Evolutionary conservation across 2,797 vertebrate genomes (phyloP), one percentile per base, ranked within the genome.

Genomic region (Glyptemys insculpta): DNA sequence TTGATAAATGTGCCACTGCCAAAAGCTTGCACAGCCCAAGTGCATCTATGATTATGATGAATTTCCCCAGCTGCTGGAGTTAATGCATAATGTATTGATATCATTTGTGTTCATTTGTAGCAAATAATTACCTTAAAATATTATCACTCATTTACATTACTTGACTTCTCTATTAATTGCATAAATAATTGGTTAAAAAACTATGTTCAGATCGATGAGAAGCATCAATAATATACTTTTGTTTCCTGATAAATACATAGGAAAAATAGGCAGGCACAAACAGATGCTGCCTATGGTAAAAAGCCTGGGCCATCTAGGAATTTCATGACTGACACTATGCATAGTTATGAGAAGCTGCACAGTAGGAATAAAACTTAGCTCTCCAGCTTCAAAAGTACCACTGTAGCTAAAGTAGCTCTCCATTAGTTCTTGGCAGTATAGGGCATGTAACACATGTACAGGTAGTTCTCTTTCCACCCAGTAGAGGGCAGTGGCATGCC

Each of bases 81-180:
- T 97, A 97, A 97, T 94, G 90, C 53, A 54, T 95, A 95, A 87
- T 56, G 72, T 95, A 95, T 96, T 83, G 87, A 92, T 95, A 93
- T 86, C 34, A 96, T 96, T 97, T 97, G 91, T 97, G 96, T 96
- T 97, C 91, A 96, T 97, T 96, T 97, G 94, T 92, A 92, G 94
- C 57, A 96, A 96, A 96, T 93, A 96, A 97, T 97, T 93, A 84
- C 72, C 94, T 94, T 94, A 68, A 97, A 94, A 94, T 31, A 83
- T 89, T 97, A 92, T 93, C 53, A 92, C 96, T 97, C 90, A 88
- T 97, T 95, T 82, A 86, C 81, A 53, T 95, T 97, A 92, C 95
- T 96, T 97, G 94, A 97, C 84, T 97, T 96, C 95, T 97, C 91
- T 96, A 97, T 97, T 97, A 97, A 95, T 96, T 81, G 72, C 89